Base-by-base conservation (phyloP, 64 coral and sea anemone species). In the Pocillopora damicornis region DNA sequence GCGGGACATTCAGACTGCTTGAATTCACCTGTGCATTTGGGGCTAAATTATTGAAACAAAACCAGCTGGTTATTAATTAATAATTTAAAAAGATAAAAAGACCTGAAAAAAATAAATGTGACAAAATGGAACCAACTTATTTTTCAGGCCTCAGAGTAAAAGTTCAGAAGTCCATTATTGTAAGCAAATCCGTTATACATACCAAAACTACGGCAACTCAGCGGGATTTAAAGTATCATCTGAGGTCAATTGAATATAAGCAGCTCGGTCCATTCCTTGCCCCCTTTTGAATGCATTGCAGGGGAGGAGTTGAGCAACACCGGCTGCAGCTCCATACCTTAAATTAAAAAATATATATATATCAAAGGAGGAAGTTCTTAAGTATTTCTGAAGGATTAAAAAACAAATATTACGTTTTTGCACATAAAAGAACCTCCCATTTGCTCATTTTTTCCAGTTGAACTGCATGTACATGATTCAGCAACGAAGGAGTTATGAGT, bases 291-390 rank as follows among this genome's bases (percentile, higher is more conserved):
- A 98, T 94, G 60, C 95, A 98, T 15, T 89, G 92, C 5, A 96
- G 88, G 20, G 95, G 96, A 56, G 95, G 87, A 35, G 90, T 84
- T 26, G 90, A 84, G 65, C 76, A 95, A 66, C 96, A 99, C 79
- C 93, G 93, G 57, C 83, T 85, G 37, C 96, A 99, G 85, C 63
- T 95, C 96, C 96, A 99, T 9, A 99, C 82, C 96, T 99, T 22
- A 34, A 77, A 62, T 57, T 87, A 36, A 22, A 68, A 68, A 0
- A 30, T 30, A 30, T 30, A 30, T 30, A 30, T 30, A 30, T 30
- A 30, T 30, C 30, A 30, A 30, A 30, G 30, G 30, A 30, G n/a
- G n/a, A n/a, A n/a, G n/a, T n/a, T n/a, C n/a, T n/a, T n/a, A n/a
- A n/a, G n/a, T n/a, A n/a, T n/a, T n/a, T n/a, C n/a, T n/a, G n/a